Base-by-base conservation (phyloP, 2,888 invertebrate species). In the Torymus texanus region DNA sequence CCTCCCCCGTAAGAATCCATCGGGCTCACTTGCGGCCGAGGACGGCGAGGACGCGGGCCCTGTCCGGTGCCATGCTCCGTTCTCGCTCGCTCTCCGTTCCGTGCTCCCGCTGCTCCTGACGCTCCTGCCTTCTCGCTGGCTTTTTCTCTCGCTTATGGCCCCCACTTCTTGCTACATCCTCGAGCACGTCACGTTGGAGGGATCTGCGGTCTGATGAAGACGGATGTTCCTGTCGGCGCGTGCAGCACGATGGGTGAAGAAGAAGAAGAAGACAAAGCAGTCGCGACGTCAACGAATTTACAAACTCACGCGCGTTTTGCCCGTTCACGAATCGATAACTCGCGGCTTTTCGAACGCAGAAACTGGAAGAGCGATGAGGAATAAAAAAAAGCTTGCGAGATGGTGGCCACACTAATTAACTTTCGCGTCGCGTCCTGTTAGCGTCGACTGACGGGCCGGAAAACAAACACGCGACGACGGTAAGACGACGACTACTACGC, bases 11-110 rank as follows among this genome's bases (percentile, higher is more conserved):
- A 63, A 1, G 55, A 2, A 24, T 63, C 73, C 73, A 73, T 73
- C 41, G 41, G 41, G 41, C 41, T 41, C 41, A 41, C 41, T 41
- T 5, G 41, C 41, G 41, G 41, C 41, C 62, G 84, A 82, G 14
- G 80, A 79, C 10, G 77, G 76, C 12, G 72, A 76, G 14, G 80
- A 82, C 85, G 83, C 86, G 83, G 86, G 89, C 88, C 88, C 88
- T 86, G 80, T 86, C 88, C 80, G 89, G 88, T 82, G 87, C 87
- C 88, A 88, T 87, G 80, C 50, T 70, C 56, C 16, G 24, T 55
- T 21, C 1, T 14, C 18, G 14, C 24, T n/a, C 12, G 21, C 21
- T 16, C 16, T 13, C 29, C 13, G 24, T 18, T 51, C 86, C 85
- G 84, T 21, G 56, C 41, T 21, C 50, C 59, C 50, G 62, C n/a